phyloP scores from a whole-genome alignment of 2,113 vertebrate species.

The Pelusios castaneus region DNA sequence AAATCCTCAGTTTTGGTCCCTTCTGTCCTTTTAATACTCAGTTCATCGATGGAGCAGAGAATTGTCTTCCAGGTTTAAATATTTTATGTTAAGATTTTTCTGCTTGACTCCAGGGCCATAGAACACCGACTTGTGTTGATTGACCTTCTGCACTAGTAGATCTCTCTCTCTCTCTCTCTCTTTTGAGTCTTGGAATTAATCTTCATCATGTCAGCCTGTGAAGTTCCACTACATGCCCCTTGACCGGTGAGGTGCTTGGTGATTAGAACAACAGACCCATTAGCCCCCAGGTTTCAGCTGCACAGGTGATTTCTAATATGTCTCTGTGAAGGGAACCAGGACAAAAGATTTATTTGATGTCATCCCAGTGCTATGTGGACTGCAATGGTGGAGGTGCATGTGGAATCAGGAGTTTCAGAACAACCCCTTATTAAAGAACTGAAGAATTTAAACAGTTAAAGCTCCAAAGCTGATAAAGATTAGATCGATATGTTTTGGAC shows the following conservation, averaged over 20 bases:
- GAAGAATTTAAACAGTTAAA: background rate
- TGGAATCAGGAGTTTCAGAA: background rate
- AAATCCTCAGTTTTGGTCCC: background rate
- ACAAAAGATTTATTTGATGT: background rate
- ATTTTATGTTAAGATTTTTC: conserved; percentile 9
- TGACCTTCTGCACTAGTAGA: conserved; percentile 30
- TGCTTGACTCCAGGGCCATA: background rate
- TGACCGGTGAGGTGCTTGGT: background rate
- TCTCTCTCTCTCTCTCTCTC: conserved; percentile 1
- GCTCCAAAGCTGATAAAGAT: background rate
- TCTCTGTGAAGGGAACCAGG: background rate
- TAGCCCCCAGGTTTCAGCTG: background rate
- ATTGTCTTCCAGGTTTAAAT: background rate
- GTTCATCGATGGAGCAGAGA: background rate
- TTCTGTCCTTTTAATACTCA: background rate
- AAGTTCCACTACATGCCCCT: background rate
- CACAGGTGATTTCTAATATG: background rate
- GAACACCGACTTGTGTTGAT: conserved; percentile 34
- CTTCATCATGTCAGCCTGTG: background rate
- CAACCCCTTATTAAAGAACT: background rate
- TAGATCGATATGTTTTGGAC: background rate
- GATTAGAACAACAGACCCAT: background rate
- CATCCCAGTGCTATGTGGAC: background rate
- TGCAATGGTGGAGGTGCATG: background rate
- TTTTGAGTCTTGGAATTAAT: conserved; percentile 17